phyloP scores from a whole-genome alignment of 2,113 vertebrate genomes.

The Struthio camelus region DNA sequence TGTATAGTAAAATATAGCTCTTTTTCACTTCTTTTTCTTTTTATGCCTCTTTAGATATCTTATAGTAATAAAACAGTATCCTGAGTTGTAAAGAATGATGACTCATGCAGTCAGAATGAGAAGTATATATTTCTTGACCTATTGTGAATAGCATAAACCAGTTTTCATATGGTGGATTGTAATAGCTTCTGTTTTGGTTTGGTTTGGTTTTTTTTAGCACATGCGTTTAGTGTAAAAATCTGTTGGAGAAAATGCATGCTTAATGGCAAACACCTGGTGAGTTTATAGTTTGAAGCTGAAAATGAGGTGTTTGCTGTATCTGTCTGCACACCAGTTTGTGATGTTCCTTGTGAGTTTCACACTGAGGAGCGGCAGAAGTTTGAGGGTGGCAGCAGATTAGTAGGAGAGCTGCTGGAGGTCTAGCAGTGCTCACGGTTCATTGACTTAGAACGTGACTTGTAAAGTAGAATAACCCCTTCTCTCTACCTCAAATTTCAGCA shows the following conservation, averaged over 20 bases:
- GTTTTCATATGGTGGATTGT: neutral
- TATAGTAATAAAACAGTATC: neutral
- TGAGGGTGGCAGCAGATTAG: neutral
- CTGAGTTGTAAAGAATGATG: neutral
- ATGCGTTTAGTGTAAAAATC: neutral
- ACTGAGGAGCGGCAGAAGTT: neutral
- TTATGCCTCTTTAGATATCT: neutral
- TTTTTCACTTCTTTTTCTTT: neutral
- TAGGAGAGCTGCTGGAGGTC: neutral
- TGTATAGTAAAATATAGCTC: neutral
- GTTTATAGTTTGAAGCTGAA: neutral
- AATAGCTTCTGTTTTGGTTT: neutral
- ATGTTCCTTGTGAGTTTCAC: neutral
- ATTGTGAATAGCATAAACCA: neutral
- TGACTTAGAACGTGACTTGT: neutral
- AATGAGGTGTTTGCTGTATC: neutral
- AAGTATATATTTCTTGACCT: neutral
- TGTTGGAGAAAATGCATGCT: neutral
- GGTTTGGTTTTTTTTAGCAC: neutral
- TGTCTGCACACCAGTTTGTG: neutral
- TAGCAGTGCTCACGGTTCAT: neutral
- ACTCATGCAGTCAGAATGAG: neutral
- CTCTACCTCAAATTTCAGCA: neutral
- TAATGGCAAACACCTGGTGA: neutral
- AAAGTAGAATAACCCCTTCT: neutral